Percentiles rank a stretch among this genome's conserved stretches.
phyloP scores from a whole-genome alignment of 2,888 invertebrate genomes.

The Nezara viridula region DNA sequence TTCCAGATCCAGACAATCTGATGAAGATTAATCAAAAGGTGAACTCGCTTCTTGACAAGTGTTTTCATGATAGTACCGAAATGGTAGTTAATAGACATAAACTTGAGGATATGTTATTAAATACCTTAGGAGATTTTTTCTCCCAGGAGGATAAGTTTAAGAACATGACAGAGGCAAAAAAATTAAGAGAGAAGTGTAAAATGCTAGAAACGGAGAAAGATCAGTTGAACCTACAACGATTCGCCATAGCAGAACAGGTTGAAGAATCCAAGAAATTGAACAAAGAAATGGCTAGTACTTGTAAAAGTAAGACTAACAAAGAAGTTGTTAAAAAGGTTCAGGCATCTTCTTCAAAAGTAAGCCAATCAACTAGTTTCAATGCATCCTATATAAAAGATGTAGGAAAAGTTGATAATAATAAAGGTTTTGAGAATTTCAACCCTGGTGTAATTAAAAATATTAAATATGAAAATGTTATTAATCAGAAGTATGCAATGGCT shows the following conservation, averaged over 20 bases:
- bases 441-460: neutral
- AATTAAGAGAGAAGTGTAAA: neutral
- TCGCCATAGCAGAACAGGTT: neutral
- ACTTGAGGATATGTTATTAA: neutral
- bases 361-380: no score
- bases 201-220: neutral
- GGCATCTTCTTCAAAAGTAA: neutral
- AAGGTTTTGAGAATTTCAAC: neutral
- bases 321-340: neutral
- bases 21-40: neutral
- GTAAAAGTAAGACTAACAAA: no score
- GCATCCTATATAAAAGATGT: no score
- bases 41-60: neutral
- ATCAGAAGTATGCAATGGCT: neutral
- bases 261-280: neutral
- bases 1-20: no score
- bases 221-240: neutral
- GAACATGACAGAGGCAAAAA: neutral
- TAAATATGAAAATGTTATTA: neutral
- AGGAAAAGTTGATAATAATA: neutral
- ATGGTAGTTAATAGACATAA: neutral
- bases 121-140: neutral
- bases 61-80: neutral
- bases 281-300: neutral
- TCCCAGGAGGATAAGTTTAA: neutral